Evolutionary conservation across 1,140 invertebrate genomes (phyloP), one percentile per base, ranked within the genome.

Genomic region (Cryptotermes secundus): DNA sequence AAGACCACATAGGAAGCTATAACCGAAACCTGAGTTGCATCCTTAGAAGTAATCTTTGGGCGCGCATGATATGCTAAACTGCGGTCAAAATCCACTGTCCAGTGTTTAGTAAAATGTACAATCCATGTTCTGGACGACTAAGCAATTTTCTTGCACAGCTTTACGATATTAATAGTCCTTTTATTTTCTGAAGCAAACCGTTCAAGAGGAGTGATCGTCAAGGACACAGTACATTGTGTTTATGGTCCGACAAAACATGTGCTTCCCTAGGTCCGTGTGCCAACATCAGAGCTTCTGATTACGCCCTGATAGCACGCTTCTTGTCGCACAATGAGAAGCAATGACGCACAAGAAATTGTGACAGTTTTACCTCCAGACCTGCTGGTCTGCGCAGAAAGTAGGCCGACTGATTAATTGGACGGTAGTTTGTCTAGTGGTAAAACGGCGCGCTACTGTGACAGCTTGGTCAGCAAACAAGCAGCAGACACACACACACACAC

Each of bases 341-440:
- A n/a, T 72, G 59, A 31, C 59, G n/a, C n/a, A 31, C 59, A 72
- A 72, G 59, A 72, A 72, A n/a, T 72, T 72, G 59, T 72, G n/a
- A n/a, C 9, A n/a, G 59, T 31, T 72, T 9, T 14, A 72, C n/a
- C 12, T 4, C 4, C 38, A 38, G 38, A 12, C 12, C 38, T 72
- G 59, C 14, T 72, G 26, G 0, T 9, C n/a, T 31, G 59, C 14
- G n/a, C 26, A 7, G 59, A 9, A 72, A n/a, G 59, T n/a, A n/a
- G 26, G 24, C 53, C 9, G 59, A 72, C 59, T 72, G 59, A 72
- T 72, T 72, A 72, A 72, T 72, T 31, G 59, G 26, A n/a, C 31
- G 26, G 10, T 10, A 14, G 59, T 72, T 72, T n/a, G 59, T 72
- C 26, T 14, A 6, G 3, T 19, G 14, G 19, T 22, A 49, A 49